Evolutionary conservation across 2,888 invertebrate species (phyloP).

Genomic region (Dicyrtomina minuta): DNA sequence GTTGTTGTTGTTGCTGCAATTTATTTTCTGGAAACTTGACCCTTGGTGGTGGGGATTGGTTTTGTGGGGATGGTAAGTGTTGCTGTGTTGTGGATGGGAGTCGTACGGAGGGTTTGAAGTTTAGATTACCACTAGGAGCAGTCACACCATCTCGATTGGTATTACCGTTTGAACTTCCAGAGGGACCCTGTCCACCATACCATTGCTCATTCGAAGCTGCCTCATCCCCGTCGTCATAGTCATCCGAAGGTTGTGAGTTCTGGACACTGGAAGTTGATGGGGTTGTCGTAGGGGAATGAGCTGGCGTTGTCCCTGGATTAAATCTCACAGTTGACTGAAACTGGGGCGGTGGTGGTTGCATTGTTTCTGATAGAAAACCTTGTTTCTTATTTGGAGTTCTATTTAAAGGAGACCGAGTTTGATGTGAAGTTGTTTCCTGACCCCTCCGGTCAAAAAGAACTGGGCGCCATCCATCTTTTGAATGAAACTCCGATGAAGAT

Average conservation of each 20-base stretch:
- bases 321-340: slow-evolving; percentile 15
- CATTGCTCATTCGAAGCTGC: slow-evolving; percentile 20
- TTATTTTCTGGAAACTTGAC: slow-evolving; percentile 46
- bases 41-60: slow-evolving; percentile 35
- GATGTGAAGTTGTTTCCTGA: neutral
- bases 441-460: slow-evolving; percentile 35
- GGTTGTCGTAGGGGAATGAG: neutral
- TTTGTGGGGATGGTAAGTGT: too few relatives aligned
- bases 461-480: slow-evolving; percentile 51
- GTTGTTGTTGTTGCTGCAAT: neutral
- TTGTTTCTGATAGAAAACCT: neutral
- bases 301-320: neutral
- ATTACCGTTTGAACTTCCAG: neutral
- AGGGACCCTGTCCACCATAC: neutral
- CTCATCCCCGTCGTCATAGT: slow-evolving; percentile 18
- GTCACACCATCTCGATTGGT: neutral
- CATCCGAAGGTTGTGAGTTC: neutral
- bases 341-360: slow-evolving; percentile 4
- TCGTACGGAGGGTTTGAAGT: slow-evolving; percentile 25
- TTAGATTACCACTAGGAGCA: neutral
- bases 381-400: too few relatives aligned
- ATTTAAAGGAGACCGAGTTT: neutral
- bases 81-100: slow-evolving; percentile 36
- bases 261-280: neutral
- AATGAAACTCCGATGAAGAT: slow-evolving; percentile 28